These are phyloP conservation scores for Burhinus oedicnemus DNA, from an alignment of 2,113 vertebrate genomes.

Conservation along the genomic window DNA sequence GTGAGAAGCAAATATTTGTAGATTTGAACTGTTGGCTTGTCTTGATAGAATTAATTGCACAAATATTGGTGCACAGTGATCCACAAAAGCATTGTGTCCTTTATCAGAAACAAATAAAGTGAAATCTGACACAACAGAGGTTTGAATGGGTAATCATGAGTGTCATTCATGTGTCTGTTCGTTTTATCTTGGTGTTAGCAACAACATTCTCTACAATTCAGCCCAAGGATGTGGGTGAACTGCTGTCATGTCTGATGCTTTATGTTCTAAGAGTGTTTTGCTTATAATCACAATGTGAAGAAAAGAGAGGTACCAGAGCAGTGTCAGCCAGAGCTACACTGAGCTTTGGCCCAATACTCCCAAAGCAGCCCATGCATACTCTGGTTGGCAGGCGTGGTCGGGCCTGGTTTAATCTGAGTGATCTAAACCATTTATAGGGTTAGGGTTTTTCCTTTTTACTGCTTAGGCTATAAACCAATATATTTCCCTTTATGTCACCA, in stretches of 20 bases:
- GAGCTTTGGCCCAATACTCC: not conserved
- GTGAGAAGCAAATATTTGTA: slow-evolving; percentile 65
- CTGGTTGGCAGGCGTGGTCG: not conserved
- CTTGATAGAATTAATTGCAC: slow-evolving; percentile 58
- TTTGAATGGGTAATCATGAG: not conserved
- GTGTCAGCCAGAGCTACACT: rapidly evolving
- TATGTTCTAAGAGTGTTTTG: not conserved
- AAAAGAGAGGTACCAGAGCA: not conserved
- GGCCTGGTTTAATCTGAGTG: not conserved
- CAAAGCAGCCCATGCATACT: rapidly evolving
- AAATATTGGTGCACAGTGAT: slow-evolving; percentile 43
- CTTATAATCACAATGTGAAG: not conserved
- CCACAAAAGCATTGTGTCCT: not conserved
- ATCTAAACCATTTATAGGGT: not conserved
- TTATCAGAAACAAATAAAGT: not conserved
- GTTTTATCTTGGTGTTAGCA: not conserved
- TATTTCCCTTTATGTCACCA: not conserved
- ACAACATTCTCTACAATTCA: not conserved
- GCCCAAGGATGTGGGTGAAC: not conserved
- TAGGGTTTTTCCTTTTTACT: not conserved
- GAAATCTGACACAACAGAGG: not conserved
- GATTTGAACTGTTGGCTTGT: slow-evolving; percentile 26
- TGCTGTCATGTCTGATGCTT: slow-evolving; percentile 6
- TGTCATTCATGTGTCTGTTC: not conserved
- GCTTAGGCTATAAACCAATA: not conserved